phyloP scores from a whole-genome alignment of 2,888 invertebrate species.

The Xylophagus ater region DNA sequence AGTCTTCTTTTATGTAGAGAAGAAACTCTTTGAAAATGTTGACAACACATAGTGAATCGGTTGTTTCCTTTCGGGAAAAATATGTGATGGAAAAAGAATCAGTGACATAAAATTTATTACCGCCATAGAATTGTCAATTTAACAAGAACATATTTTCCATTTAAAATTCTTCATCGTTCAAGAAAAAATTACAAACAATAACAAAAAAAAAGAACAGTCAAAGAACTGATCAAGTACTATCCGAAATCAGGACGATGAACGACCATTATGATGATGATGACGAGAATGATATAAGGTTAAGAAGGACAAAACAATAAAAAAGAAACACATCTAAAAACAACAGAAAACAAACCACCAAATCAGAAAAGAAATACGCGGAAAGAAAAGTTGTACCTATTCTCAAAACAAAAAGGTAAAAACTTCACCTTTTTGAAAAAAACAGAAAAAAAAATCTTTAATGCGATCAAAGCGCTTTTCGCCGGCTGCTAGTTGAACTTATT shows the following conservation, averaged over 20 bases:
- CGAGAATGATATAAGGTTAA: neutral
- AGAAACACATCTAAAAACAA: neutral
- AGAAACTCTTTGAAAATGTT: too few relatives aligned
- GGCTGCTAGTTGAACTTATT: constrained; percentile 22
- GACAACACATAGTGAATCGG: too few relatives aligned
- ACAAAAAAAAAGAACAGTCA: neutral
- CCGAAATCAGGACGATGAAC: constrained; percentile 1
- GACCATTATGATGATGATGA: neutral
- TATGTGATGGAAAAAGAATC: constrained; percentile 15
- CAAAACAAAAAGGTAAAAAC: neutral
- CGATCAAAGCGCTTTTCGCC: constrained; percentile 21
- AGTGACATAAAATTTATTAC: constrained; percentile 21
- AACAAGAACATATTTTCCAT: constrained; percentile 20
- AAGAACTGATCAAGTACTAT: too few relatives aligned
- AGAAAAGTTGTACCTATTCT: too few relatives aligned
- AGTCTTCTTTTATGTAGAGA: too few relatives aligned
- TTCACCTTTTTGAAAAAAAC: neutral
- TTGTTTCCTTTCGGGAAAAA: too few relatives aligned
- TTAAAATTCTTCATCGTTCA: constrained; percentile 16
- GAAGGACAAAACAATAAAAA: neutral
- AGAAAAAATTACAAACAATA: constrained; percentile 2
- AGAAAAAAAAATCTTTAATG: constrained; percentile 11
- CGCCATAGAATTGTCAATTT: constrained; percentile 23
- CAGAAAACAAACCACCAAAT: neutral
- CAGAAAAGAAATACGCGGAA: too few relatives aligned